Base-by-base conservation (phyloP, 2,888 invertebrate genomes). In the Diadromus collaris region DNA sequence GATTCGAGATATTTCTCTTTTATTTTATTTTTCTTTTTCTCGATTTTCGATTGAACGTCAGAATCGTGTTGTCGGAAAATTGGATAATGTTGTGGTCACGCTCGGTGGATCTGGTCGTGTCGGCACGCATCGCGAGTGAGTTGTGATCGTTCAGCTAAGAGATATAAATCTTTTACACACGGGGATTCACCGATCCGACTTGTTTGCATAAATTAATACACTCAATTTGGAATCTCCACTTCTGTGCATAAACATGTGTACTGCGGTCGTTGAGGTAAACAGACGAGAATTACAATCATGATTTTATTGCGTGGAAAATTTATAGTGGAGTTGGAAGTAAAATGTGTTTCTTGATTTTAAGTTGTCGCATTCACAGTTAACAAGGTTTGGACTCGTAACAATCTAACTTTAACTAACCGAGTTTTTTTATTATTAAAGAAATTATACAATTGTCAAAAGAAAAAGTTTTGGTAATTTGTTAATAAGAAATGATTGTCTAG, bases 51-150 rank as follows among this genome's bases (percentile, higher is more conserved):
- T 63, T 44, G 27, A n/a, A 41, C 67, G 44, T 29, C 60, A 34
- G n/a, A 60, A 7, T 24, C 38, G 27, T 58, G 68, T 75, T 29
- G 27, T 21, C 64, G 68, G 44, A 71, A 74, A 67, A 80, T 76
- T 80, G 80, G 81, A 83, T 84, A 84, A 83, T 38, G 46, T 83
- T 77, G 72, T 82, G 76, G 85, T 80, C 71, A 83, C 81, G 84
- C 83, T 83, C 68, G 83, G 34, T 64, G 74, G 58, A 76, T 67
- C n/a, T 54, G 56, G 27, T 56, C 63, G 27, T 21, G n/a, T 13
- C n/a, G n/a, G 27, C 34, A 70, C 32, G 60, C 46, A 41, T 56
- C 29, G 2, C 46, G 13, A 72, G 61, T 64, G 63, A 19, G 51
- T 21, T 51, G 24, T 63, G 44, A 19, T 34, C 21, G 51, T 38